Base-by-base conservation (phyloP, 2,797 vertebrate genomes). In the Kryptolebias ocellatus region DNA sequence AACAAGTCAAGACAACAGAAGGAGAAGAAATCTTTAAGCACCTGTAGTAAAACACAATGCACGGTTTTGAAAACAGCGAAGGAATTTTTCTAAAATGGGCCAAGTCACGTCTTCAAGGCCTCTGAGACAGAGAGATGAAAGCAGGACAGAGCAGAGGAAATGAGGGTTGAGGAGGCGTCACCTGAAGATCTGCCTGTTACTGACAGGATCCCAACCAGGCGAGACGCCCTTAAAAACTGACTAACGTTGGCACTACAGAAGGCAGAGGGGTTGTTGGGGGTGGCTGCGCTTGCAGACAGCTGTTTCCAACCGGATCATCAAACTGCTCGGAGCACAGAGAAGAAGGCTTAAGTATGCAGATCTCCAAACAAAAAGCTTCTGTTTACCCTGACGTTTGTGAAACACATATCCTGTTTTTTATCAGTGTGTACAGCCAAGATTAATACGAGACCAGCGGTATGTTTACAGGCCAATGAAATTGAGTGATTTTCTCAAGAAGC, bases 21-120 rank as follows among this genome's bases (percentile, higher is more conserved):
- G 61, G 54, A 60, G 47, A 64, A 83, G 80, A 81, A 79, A 76
- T 68, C 79, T 90, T 84, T 81, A 90, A 93, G 89, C 93, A 94
- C 93, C 92, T 94, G 91, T 84, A 92, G 89, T 72, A 83, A 86
- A 91, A 91, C 88, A 93, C 93, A 94, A 94, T 89, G 87, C 85
- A 57, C 2, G 24, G 81, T 85, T 93, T 85, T 77, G 74, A 92
- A 93, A 93, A 93, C 87, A 90, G 81, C 53, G 60, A 73, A 91
- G 91, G 92, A 92, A 92, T 93, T 91, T 93, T 68, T 76, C 78
- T 20, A 55, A 90, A 93, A 90, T 86, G 90, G 83, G 91, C 91
- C 91, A 92, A 92, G 93, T 95, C 94, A 94, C 86, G 91, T 94
- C 91, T 85, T 76, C 88, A 70, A 68, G 80, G 81, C 69, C 44